phyloP scores from a whole-genome alignment of 2,797 vertebrate genomes.

The Erethizon dorsatum region DNA sequence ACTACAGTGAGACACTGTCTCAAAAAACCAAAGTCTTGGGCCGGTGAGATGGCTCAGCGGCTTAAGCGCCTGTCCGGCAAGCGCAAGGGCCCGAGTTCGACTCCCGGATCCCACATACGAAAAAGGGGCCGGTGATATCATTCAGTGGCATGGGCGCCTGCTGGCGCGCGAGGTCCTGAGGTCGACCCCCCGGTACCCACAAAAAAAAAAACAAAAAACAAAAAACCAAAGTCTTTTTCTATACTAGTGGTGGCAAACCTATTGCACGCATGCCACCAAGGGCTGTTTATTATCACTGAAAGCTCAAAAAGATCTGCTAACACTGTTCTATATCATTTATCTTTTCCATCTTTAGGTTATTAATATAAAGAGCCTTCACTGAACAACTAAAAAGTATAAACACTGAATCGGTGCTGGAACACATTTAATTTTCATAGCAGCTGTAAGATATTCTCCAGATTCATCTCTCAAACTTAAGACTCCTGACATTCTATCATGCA shows the following conservation, averaged over 20 bases:
- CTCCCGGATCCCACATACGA: no score
- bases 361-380: not conserved
- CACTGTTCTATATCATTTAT: not conserved
- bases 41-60: no score
- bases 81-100: no score
- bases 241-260: not conserved
- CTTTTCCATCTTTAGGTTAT: not conserved
- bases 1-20: not conserved
- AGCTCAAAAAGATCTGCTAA: not conserved
- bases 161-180: no score
- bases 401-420: not conserved
- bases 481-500: not conserved
- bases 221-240: not conserved
- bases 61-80: no score
- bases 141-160: no score
- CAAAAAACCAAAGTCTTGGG: not conserved
- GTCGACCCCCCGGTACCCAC: no score
- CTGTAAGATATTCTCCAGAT: not conserved
- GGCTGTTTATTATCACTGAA: not conserved
- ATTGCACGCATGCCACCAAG: not conserved
- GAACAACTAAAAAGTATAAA: conserved; percentile 20
- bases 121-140: no score
- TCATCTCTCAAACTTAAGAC: not conserved
- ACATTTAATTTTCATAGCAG: conserved; percentile 1
- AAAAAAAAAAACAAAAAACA: no score